Evolutionary conservation across 2,797 vertebrate genomes (phyloP).

Genomic region (Sebastes taczanowskii): DNA sequence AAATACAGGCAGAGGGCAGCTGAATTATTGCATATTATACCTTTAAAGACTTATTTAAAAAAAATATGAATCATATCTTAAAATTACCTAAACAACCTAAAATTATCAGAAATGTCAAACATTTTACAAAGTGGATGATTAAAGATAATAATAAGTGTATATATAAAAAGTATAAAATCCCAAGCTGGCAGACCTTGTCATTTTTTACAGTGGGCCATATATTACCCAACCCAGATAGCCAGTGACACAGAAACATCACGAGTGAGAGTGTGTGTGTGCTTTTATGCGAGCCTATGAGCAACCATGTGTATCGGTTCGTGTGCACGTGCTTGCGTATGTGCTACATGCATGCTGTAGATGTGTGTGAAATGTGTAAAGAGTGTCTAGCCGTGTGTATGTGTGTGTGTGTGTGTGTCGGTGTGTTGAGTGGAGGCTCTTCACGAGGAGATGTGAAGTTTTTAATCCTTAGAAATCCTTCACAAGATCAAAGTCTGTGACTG

Average conservation of each 20-base stretch:
- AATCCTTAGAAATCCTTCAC: conserved; percentile 74
- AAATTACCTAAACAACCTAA: neutral
- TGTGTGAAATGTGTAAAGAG: conserved; percentile 2
- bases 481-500: conserved; percentile 75
- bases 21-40: too few relatives aligned
- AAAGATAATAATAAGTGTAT: neutral
- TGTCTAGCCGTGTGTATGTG: neutral
- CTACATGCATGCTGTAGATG: neutral
- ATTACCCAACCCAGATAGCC: conserved; percentile 34
- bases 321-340: neutral
- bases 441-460: conserved; percentile 54
- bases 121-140: neutral
- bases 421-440: conserved; percentile 34
- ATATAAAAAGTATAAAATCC: neutral
- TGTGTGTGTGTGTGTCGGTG: neutral
- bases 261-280: neutral
- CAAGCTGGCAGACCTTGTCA: neutral
- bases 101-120: neutral
- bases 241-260: conserved; percentile 52
- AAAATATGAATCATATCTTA: neutral
- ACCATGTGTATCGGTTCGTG: conserved; percentile 1
- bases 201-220: conserved; percentile 39
- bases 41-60: neutral
- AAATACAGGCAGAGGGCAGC: too few relatives aligned
- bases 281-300: conserved; percentile 16